A percentile compares a stretch with the other conserved stretches of the same genome.
These are phyloP conservation scores for Eciton burchellii DNA, from an alignment of 1,140 invertebrate species.

Conservation along the genomic window DNA sequence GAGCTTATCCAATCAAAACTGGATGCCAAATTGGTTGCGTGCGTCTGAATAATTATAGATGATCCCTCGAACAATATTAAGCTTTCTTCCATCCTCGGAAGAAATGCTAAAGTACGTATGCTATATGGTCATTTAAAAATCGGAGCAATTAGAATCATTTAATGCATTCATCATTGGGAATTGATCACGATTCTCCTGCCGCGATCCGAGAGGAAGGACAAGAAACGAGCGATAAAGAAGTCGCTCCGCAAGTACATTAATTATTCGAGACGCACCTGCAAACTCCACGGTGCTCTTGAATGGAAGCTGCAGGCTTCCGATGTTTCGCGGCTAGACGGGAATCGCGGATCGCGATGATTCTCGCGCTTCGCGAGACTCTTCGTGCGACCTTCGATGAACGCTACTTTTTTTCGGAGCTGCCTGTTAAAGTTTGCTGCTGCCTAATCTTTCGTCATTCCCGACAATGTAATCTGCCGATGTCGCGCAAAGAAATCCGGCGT, in stretches of 20 bases:
- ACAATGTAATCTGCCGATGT: not conserved
- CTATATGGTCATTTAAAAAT: no score
- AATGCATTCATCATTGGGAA: not conserved
- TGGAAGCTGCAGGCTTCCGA: not conserved
- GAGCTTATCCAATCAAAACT: not conserved
- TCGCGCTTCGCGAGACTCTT: slow-evolving; percentile 15
- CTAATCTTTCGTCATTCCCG: slow-evolving; percentile 29
- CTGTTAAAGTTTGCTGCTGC: slow-evolving; percentile 12
- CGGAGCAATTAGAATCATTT: not conserved
- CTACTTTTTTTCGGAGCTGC: not conserved
- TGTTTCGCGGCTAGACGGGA: not conserved
- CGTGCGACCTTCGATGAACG: slow-evolving; percentile 3
- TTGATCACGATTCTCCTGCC: not conserved
- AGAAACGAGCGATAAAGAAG: not conserved
- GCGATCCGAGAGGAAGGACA: not conserved
- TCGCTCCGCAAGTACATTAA: not conserved
- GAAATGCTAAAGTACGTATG: no score
- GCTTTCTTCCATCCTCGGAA: not conserved
- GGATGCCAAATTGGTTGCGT: not conserved
- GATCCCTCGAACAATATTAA: not conserved
- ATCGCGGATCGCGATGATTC: not conserved
- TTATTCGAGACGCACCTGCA: not conserved
- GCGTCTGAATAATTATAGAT: not conserved
- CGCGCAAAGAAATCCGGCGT: slow-evolving; percentile 87
- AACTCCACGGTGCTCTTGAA: slow-evolving; percentile 17